These are phyloP conservation scores for Eulemur coronatus DNA, from an alignment of 2,797 vertebrate genomes.

Conservation along the genomic window DNA sequence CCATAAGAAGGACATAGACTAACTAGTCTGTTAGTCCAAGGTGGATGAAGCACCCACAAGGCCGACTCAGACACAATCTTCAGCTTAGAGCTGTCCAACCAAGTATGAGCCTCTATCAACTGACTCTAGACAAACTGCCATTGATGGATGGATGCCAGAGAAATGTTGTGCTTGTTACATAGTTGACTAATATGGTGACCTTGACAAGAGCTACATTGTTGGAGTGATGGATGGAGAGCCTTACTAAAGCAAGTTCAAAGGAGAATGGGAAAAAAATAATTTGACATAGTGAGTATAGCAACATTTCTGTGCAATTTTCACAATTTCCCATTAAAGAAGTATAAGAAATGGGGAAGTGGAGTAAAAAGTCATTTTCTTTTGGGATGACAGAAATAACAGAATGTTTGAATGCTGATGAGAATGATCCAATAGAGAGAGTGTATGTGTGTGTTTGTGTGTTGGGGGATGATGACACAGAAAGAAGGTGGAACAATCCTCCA, in stretches of 20 bases:
- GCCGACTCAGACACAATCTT: not conserved
- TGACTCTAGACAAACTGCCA: not conserved
- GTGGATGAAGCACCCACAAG: not conserved
- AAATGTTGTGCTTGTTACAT: not conserved
- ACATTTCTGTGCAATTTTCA: not conserved
- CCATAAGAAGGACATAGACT: not conserved
- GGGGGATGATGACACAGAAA: not conserved
- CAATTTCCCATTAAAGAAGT: not conserved
- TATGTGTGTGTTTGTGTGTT: not conserved
- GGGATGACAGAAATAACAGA: not conserved
- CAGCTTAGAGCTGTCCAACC: not conserved
- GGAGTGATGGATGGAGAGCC: not conserved
- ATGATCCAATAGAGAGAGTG: not conserved
- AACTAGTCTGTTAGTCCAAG: not conserved
- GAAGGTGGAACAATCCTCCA: not conserved
- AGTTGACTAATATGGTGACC: slow-evolving; percentile 12
- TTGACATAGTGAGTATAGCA: not conserved
- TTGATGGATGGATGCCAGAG: not conserved
- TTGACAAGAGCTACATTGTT: not conserved
- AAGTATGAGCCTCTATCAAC: not conserved
- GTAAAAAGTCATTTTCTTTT: not conserved
- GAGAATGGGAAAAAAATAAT: slow-evolving; percentile 39
- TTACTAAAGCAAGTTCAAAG: not conserved
- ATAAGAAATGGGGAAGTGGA: not conserved
- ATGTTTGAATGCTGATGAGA: not conserved